Evolutionary conservation across 2,797 vertebrate species (phyloP), one percentile per base, ranked within the genome.

Genomic region (Toxotes lorentzi): DNA sequence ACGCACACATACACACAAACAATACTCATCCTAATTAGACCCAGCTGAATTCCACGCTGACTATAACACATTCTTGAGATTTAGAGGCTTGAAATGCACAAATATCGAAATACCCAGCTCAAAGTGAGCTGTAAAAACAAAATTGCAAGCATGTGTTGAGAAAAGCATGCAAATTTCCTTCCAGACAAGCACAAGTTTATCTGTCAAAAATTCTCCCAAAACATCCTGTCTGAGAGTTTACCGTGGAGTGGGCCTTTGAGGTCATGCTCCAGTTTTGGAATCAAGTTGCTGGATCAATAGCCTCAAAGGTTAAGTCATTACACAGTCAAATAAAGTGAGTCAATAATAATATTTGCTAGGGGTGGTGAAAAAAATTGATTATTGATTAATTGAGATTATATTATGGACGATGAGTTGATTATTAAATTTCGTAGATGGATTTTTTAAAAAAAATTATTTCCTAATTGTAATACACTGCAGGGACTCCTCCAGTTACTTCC

Each of bases 141-240:
- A 94, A 95, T 90, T 91, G 87, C 85, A 90, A 93, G 81, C 93
- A 92, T 88, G 83, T 94, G 92, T 86, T 19, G 74, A 76, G 65
- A 56, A 76, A 84, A 83, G 78, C 70, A 63, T 69, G 76, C 68
- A 70, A 47, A 83, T 86, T 66, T 82, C 53, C 58, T 70, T 48
- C 50, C 69, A 80, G 80, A 76, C 70, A 62, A 84, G 62, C 68
- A 27, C 19, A 14, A 79, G 76, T 86, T 66, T 79, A 80, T 78
- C 85, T 72, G 75, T 89, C 78, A 83, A 72, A 54, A 59, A 59
- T 32, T 59, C 58, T 70, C 51, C 45, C 59, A 81, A 79, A 90
- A 86, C 81, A 90, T 88, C 79, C 70, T 60, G 79, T 81, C 45
- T 66, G 50, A 53, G 53, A 16, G 34, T 76, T 73, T 56, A 47